Conservation (phyloP, 1,140 invertebrate species). For the Philotrypesis tridentata region DNA sequence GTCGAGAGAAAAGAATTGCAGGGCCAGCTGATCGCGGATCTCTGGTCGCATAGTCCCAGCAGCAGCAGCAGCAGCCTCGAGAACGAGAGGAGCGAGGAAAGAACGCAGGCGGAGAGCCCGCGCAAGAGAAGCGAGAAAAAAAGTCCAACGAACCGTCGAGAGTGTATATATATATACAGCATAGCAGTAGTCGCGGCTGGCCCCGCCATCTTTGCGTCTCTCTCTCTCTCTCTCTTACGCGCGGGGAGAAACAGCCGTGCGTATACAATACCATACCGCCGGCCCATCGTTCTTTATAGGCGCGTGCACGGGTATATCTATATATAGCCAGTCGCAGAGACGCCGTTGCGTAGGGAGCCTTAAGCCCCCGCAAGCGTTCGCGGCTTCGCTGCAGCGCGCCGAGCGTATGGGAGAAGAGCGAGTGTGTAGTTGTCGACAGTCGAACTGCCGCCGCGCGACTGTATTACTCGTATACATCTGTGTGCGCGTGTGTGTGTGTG, state of each 20-base stretch:
- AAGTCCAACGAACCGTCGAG: constrained; percentile 47
- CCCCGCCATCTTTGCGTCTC: constrained; percentile 44
- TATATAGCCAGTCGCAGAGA: not conserved
- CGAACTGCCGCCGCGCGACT: not conserved
- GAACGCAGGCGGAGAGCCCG: not conserved
- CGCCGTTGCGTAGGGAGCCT: constrained; percentile 37
- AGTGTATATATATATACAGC: no score
- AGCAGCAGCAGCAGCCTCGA: no score
- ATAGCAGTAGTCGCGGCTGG: constrained; percentile 49
- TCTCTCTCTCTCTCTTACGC: not conserved
- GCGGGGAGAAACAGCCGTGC: no score
- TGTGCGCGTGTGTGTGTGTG: not conserved
- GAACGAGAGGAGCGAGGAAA: constrained; percentile 12
- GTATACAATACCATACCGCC: not conserved
- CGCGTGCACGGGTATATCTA: not conserved
- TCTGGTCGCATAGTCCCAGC: no score
- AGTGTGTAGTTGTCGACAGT: not conserved
- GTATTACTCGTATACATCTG: not conserved
- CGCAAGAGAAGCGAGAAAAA: not conserved
- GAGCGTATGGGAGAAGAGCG: constrained; percentile 1
- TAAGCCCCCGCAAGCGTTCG: constrained; percentile 11
- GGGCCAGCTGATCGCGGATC: constrained; percentile 15
- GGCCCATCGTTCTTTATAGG: no score
- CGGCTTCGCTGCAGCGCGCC: constrained; percentile 20
- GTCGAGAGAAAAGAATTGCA: not conserved